Conservation (phyloP, 2,888 invertebrate genomes). For the Nebria salina region DNA sequence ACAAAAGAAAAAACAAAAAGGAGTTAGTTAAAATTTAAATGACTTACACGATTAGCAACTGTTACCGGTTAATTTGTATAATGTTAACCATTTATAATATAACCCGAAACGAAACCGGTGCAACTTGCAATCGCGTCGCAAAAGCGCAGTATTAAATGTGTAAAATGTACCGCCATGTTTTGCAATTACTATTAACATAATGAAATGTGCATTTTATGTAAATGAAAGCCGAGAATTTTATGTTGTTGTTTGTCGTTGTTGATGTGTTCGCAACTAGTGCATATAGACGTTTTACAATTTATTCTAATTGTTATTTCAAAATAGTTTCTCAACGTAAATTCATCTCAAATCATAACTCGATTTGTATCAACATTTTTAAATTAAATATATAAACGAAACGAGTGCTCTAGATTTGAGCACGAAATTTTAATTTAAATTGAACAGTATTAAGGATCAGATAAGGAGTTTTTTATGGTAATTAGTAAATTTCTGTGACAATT, state of each 20-base stretch:
- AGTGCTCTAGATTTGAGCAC: no score
- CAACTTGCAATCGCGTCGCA: neutral
- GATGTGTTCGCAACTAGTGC: neutral
- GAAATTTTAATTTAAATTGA: no score
- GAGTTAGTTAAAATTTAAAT: neutral
- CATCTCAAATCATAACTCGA: no score
- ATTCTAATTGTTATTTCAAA: neutral
- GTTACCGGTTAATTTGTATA: neutral
- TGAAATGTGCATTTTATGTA: conserved; percentile 11
- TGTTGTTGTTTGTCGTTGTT: neutral
- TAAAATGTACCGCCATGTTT: neutral
- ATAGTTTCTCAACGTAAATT: no score
- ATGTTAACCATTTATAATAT: conserved; percentile 11
- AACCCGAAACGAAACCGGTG: neutral
- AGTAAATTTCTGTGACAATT: no score
- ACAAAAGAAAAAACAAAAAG: neutral
- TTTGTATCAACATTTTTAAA: no score
- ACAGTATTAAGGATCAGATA: no score
- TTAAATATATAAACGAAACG: no score
- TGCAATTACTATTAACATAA: conserved; percentile 21
- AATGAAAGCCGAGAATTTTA: neutral
- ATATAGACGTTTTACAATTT: neutral
- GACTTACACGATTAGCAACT: neutral
- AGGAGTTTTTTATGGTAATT: no score
- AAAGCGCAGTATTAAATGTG: neutral